Conservation (phyloP, 2,888 invertebrate genomes). For the Caenorhabditis angaria region DNA sequence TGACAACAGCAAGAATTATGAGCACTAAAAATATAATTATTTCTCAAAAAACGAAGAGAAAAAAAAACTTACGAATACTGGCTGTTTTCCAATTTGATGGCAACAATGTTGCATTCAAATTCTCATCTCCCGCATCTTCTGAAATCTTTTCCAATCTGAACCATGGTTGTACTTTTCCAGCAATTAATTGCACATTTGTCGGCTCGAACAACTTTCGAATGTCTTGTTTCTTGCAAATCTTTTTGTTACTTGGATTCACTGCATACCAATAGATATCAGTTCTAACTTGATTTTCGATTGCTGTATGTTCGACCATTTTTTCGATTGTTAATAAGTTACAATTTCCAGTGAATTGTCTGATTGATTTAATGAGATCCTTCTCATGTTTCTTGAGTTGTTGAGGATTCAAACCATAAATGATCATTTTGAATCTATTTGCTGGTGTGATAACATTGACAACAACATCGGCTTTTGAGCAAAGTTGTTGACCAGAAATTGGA, state of each 20-base stretch:
- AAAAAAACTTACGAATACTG: conserved; percentile 31
- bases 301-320: conserved; percentile 58
- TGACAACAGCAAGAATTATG: conserved; percentile 58
- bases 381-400: conserved; percentile 64
- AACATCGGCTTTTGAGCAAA: conserved; percentile 65
- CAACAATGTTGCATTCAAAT: conserved; percentile 36
- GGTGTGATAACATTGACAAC: conserved; percentile 64
- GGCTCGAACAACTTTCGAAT: conserved; percentile 66
- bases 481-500: conserved; percentile 60
- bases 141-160: conserved; percentile 59
- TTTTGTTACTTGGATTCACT: conserved; percentile 64
- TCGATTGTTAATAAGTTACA: conserved; percentile 68
- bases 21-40: conserved; percentile 37
- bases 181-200: conserved; percentile 59
- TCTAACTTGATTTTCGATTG: conserved; percentile 48
- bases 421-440: conserved; percentile 65
- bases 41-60: background rate
- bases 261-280: conserved; percentile 69
- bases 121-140: conserved; percentile 41
- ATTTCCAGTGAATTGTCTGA: conserved; percentile 65
- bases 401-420: conserved; percentile 61
- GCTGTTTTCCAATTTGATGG: conserved; percentile 62
- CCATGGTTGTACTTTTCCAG: conserved; percentile 70
- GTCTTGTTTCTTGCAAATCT: conserved; percentile 69
- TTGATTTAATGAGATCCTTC: conserved; percentile 63